Base-by-base conservation (phyloP, 30 jellyfish, hydroid and myxozoan species). In the Pseudorhiza aurosa region DNA sequence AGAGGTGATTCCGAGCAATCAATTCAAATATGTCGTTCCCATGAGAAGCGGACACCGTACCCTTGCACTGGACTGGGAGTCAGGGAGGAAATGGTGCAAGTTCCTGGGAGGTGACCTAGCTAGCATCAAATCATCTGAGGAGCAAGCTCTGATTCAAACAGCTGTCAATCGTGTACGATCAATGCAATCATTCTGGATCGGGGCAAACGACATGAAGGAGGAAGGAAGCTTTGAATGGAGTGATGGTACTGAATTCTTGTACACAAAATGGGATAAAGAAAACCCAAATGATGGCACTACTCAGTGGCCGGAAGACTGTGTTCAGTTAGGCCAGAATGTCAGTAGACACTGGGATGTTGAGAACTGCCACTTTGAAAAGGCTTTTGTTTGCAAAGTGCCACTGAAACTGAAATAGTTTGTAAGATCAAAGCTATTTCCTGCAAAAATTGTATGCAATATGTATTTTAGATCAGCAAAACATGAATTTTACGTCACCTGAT, bases 191-290 rank as follows among this genome's bases (percentile, higher is more conserved):
- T 14, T 33, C 49, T 59, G 47, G 44, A 59, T 27, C 30, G 74
- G 47, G 1, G 32, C 29, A 6, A 59, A 37, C 29, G 44, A 57
- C 25, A 4, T 57, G 8, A 57, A 57, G 71, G 18, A 25, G 2
- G 53, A 29, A 28, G 50, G 74, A 19, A 59, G 30, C 1, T 59
- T 59, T 59, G 55, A 9, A 21, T 59, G 74, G 74, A 59, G 74
- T 29, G 74, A 59, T 28, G 55, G 74, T n/a, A 59, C 2, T 0
- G 29, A 26, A 28, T 28, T 37, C 30, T 2, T 2, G 15, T 59
- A 24, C 17, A 0, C 74, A 9, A 22, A 22, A 25, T 63, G 77
- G 77, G 32, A 7, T 1, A 8, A 31, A 26, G 27, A 15, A 21
- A 58, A 33, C 14, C 51, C 77, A 30, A 63, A 35, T 17, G 8